phyloP scores from a whole-genome alignment of 2,113 vertebrate genomes.

The Trachemys scripta region DNA sequence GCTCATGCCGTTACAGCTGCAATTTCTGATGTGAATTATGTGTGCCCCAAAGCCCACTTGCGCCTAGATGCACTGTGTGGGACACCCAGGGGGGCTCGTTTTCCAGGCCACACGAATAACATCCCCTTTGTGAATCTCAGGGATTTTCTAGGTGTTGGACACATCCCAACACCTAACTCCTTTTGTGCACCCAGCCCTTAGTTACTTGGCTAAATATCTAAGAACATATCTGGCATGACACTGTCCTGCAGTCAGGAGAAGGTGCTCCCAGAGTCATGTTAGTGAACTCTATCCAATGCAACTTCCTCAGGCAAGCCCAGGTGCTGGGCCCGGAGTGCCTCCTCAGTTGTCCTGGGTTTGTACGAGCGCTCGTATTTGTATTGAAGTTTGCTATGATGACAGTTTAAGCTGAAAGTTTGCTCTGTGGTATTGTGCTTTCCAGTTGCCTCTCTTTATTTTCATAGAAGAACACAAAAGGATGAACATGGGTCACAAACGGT shows the following conservation, averaged over 20 bases:
- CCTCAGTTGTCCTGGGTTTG: constrained; percentile 24
- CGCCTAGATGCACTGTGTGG: background rate
- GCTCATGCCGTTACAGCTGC: background rate
- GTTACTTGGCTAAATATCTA: background rate
- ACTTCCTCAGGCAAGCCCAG: background rate
- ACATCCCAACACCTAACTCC: background rate
- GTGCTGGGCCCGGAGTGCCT: background rate
- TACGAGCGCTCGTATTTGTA: background rate
- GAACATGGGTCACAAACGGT: constrained; percentile 80
- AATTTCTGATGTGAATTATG: background rate
- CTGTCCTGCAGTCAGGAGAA: constrained; percentile 2
- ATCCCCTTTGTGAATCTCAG: background rate
- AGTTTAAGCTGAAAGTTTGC: background rate
- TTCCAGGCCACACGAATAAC: background rate
- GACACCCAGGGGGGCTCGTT: background rate
- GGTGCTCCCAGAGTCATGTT: constrained; percentile 15
- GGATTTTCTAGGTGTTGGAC: background rate
- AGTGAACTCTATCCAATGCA: background rate
- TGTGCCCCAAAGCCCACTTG: background rate
- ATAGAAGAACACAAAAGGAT: constrained; percentile 85
- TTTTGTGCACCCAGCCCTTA: background rate
- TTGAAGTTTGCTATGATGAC: background rate
- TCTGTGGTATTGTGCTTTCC: background rate
- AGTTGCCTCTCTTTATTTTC: constrained; percentile 33
- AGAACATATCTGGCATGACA: constrained; percentile 1